These are phyloP conservation scores for Apostichopus californicus DNA, from an alignment of 35 echinoderm and acorn worm species.

Conservation along the genomic window DNA sequence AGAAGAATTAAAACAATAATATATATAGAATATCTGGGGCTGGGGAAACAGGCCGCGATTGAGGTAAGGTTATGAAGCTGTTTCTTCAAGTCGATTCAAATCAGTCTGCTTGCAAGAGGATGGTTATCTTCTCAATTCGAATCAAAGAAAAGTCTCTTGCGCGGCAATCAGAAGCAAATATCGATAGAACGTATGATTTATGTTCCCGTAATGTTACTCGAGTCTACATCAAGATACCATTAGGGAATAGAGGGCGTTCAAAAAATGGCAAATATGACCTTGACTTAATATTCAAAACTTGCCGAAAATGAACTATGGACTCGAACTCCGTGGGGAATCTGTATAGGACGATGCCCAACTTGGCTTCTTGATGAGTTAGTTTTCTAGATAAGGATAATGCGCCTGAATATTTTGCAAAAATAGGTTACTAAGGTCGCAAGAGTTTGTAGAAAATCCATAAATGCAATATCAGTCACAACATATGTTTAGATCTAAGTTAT, in stretches of 20 bases:
- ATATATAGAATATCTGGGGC: neutral
- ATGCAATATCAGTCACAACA: no score
- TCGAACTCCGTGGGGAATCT: neutral
- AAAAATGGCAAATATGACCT: slow-evolving; percentile 22
- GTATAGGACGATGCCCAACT: neutral
- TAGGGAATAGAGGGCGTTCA: slow-evolving; percentile 1
- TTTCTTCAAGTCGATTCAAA: neutral
- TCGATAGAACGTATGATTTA: slow-evolving; percentile 25
- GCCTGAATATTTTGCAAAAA: neutral
- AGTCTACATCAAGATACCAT: slow-evolving; percentile 30
- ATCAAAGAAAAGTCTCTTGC: neutral
- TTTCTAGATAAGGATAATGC: neutral
- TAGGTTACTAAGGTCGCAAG: neutral
- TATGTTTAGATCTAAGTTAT: neutral
- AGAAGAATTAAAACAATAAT: neutral
- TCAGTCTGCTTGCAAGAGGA: neutral
- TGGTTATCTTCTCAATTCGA: neutral
- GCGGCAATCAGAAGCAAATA: slow-evolving; percentile 16
- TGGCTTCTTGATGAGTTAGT: neutral
- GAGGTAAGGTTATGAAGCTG: slow-evolving; percentile 7
- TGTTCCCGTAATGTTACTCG: neutral
- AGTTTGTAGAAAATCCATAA: no score
- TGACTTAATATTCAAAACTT: slow-evolving; percentile 42
- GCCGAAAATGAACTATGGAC: slow-evolving; percentile 8
- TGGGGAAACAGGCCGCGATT: neutral